Evolutionary conservation across 2,888 invertebrate species (phyloP).

Genomic region (Drosophila setosimentum): DNA sequence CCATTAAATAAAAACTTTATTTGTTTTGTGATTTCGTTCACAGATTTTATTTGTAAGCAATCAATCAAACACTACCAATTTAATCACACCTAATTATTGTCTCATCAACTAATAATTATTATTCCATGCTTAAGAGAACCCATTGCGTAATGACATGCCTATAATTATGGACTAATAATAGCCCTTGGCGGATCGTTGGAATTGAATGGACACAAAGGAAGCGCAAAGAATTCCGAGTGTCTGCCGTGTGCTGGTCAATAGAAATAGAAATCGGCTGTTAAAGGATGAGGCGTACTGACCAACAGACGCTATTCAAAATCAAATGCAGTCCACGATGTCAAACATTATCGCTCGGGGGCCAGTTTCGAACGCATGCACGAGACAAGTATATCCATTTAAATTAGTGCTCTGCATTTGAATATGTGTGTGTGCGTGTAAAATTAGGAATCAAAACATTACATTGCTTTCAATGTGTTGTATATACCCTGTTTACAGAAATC

Average conservation of each 20-base stretch:
- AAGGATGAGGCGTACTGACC: slow-evolving; percentile 20
- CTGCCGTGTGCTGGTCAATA: slow-evolving; percentile 36
- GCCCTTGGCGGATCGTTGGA: background rate
- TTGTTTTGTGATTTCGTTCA: background rate
- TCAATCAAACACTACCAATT: background rate
- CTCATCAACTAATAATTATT: background rate
- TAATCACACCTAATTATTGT: background rate
- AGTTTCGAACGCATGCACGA: background rate
- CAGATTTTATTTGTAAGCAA: background rate
- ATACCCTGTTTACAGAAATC: background rate
- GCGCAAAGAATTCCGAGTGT: slow-evolving; percentile 47
- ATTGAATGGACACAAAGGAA: slow-evolving; percentile 42
- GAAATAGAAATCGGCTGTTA: slow-evolving; percentile 12
- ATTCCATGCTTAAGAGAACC: background rate
- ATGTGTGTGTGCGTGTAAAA: background rate
- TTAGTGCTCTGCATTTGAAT: slow-evolving; percentile 9
- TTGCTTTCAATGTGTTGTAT: background rate
- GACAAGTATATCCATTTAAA: slow-evolving; percentile 1
- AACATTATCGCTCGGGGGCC: slow-evolving; percentile 20
- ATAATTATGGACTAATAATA: slow-evolving; percentile 20
- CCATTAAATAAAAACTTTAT: background rate
- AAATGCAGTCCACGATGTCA: slow-evolving; percentile 6
- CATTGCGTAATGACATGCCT: background rate
- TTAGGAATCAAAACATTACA: background rate
- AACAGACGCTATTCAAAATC: slow-evolving; percentile 35